These are phyloP conservation scores for Apocheima hispidaria DNA, from an alignment of 2,888 invertebrate species.

Conservation along the genomic window DNA sequence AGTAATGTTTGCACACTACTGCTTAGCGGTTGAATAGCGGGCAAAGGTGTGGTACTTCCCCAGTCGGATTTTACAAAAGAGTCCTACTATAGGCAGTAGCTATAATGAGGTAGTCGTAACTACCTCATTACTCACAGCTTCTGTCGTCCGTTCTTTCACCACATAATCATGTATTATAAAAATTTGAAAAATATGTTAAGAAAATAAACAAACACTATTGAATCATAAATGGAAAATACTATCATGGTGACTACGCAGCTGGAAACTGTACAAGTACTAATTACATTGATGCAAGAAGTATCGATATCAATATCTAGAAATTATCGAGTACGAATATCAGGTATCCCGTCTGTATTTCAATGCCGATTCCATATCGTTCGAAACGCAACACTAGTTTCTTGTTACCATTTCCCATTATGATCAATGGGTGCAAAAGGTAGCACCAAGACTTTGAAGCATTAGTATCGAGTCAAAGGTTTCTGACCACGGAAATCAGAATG, in stretches of 20 bases:
- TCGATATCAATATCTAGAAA: constrained; percentile 9
- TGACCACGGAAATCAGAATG: constrained; percentile 19
- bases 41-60: too few species aligned
- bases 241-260: not conserved
- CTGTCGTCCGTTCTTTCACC: too few species aligned
- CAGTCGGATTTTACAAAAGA: too few species aligned
- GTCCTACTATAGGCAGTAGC: too few species aligned
- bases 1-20: too few species aligned
- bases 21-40: too few species aligned
- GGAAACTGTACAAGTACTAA: not conserved
- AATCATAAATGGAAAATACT: not conserved
- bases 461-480: constrained; percentile 35
- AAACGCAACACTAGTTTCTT: constrained; percentile 2
- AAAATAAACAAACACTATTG: too few species aligned
- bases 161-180: too few species aligned
- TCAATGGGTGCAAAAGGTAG: constrained; percentile 31
- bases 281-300: not conserved
- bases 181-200: too few species aligned
- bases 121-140: too few species aligned
- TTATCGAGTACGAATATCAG: not conserved
- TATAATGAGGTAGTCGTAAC: too few species aligned
- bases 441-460: constrained; percentile 34
- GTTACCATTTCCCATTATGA: constrained; percentile 17
- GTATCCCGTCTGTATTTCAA: not conserved
- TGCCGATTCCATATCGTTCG: constrained; percentile 1